These are phyloP conservation scores for Microcebus jonahi DNA, from an alignment of 2,113 vertebrate species.

Conservation along the genomic window DNA sequence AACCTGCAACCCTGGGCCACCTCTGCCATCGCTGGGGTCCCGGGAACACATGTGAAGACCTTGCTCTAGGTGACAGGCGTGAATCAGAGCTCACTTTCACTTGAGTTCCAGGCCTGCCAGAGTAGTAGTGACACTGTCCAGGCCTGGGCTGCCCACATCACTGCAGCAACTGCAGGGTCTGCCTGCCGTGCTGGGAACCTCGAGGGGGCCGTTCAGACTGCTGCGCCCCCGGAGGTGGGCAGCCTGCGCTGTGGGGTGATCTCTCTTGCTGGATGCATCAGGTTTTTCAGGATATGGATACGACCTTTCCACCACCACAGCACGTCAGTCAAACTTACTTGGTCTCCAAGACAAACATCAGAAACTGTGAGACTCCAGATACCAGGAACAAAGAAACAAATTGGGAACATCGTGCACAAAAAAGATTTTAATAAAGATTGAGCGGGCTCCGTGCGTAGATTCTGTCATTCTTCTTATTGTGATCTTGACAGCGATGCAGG, in stretches of 20 bases:
- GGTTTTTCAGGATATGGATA: background rate
- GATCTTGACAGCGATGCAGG: constrained; percentile 12
- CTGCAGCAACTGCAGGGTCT: background rate
- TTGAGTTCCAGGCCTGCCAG: background rate
- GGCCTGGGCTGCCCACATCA: background rate
- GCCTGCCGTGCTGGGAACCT: fast-evolving
- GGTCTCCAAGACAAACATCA: background rate
- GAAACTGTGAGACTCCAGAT: constrained; percentile 18
- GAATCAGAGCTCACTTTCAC: background rate
- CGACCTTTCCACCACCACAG: background rate
- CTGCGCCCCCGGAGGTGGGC: fast-evolving
- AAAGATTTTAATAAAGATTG: constrained; percentile 82
- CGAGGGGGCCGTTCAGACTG: fast-evolving
- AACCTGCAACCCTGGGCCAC: fast-evolving
- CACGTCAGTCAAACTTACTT: background rate
- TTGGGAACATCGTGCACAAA: background rate
- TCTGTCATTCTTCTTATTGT: constrained; percentile 18
- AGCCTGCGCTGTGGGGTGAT: fast-evolving
- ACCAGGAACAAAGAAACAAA: constrained; percentile 55
- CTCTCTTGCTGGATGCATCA: background rate
- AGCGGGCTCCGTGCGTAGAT: fast-evolving
- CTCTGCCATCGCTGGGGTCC: background rate
- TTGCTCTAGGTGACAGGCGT: background rate
- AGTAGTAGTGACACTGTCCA: background rate
- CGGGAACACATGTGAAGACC: background rate